These are phyloP conservation scores for Trachelus iudaicus DNA, from an alignment of 2,888 invertebrate genomes.

Conservation along the genomic window DNA sequence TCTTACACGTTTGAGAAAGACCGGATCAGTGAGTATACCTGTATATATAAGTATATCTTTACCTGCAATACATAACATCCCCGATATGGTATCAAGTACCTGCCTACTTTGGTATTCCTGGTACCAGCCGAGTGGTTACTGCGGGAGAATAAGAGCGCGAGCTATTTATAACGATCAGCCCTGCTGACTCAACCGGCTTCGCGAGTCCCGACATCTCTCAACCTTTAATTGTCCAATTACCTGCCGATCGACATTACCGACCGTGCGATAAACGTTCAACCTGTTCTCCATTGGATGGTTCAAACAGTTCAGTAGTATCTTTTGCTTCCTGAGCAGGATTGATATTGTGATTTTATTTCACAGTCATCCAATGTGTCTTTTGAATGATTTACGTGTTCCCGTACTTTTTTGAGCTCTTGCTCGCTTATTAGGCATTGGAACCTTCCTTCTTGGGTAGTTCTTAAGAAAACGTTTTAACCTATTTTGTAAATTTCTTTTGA, in stretches of 20 bases:
- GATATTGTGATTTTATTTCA: background rate
- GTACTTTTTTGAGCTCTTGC: background rate
- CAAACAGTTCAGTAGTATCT: slow-evolving; percentile 26
- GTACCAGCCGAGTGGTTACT: background rate
- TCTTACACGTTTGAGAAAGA: background rate
- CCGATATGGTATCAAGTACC: background rate
- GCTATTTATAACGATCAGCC: slow-evolving; percentile 47
- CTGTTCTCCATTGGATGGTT: slow-evolving; percentile 30
- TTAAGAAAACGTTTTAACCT: background rate
- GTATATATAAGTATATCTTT: background rate
- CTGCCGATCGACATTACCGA: slow-evolving; percentile 25
- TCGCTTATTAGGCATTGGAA: background rate
- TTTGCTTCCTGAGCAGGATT: slow-evolving; percentile 5
- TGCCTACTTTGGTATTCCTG: background rate
- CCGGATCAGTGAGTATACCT: slow-evolving; percentile 3
- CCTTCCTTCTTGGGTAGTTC: background rate
- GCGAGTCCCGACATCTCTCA: slow-evolving; percentile 1
- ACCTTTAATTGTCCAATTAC: slow-evolving; percentile 35
- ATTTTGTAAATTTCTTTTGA: background rate
- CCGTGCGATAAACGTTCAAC: slow-evolving; percentile 3
- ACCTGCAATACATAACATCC: background rate
- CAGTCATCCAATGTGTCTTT: background rate
- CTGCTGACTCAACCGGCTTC: slow-evolving; percentile 41
- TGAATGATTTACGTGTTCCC: background rate
- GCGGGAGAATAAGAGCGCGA: background rate